Percentiles rank a stretch among this genome's conserved stretches.
Conservation (phyloP, 2,797 vertebrate species). For the Stomatorhinus walkeri region DNA sequence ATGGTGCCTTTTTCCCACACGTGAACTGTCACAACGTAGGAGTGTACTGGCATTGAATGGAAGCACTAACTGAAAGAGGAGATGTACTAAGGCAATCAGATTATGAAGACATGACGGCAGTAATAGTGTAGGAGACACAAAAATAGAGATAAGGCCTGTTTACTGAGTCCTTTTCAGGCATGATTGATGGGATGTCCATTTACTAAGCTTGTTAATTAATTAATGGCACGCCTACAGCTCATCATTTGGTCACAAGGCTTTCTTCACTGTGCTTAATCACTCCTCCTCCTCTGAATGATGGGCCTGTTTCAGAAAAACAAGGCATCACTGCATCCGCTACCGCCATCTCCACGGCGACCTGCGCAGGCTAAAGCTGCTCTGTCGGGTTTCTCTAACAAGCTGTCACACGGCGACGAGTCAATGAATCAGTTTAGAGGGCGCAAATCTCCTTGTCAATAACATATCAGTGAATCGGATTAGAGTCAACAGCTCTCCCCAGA, state of each 20-base stretch:
- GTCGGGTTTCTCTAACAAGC: neutral
- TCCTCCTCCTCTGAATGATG: neutral
- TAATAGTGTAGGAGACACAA: neutral
- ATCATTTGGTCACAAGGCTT: neutral
- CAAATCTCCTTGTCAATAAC: neutral
- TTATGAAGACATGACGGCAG: neutral
- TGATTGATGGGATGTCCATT: neutral
- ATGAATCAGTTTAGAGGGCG: neutral
- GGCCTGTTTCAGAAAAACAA: neutral
- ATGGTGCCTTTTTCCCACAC: neutral
- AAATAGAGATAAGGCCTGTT: neutral
- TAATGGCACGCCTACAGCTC: conserved; percentile 3
- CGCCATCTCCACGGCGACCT: neutral
- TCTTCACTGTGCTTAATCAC: neutral
- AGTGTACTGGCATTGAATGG: neutral
- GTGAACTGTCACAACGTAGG: neutral
- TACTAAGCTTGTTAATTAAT: conserved; percentile 4
- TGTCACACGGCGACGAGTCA: neutral
- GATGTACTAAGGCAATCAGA: neutral
- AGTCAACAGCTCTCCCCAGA: neutral
- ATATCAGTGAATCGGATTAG: conserved; percentile 1
- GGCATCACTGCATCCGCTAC: neutral
- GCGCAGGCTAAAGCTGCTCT: neutral
- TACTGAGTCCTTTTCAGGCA: neutral
- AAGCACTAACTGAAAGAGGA: neutral